These are phyloP conservation scores for Anniella stebbinsi DNA, from an alignment of 2,797 vertebrate species.

Conservation along the genomic window DNA sequence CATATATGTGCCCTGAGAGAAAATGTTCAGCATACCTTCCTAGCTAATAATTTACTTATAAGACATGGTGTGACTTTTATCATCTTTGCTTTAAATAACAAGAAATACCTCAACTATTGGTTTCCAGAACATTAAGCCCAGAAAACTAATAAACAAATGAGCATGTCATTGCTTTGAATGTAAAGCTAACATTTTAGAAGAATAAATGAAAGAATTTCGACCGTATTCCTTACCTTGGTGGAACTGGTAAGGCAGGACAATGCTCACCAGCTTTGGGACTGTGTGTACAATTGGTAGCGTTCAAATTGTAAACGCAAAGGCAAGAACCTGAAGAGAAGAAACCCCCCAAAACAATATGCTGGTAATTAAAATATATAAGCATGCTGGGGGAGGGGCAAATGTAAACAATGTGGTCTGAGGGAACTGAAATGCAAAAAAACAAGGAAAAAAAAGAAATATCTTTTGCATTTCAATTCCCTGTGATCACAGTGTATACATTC, in stretches of 20 bases:
- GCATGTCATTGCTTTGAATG: neutral
- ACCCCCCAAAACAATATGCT: neutral
- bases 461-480: too few species aligned
- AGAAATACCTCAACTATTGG: neutral
- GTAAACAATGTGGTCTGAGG: too few species aligned
- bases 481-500: too few species aligned
- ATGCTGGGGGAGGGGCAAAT: too few species aligned
- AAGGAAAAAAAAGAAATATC: too few species aligned
- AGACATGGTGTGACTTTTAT: slow-evolving; percentile 8
- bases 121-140: neutral
- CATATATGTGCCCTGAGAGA: slow-evolving; percentile 47
- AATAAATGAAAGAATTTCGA: neutral
- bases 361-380: neutral
- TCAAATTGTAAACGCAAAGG: slow-evolving; percentile 80
- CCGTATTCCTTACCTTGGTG: slow-evolving; percentile 76
- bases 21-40: neutral
- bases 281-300: slow-evolving; percentile 75
- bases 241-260: slow-evolving; percentile 81
- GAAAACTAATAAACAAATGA: neutral
- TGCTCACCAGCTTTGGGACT: slow-evolving; percentile 68
- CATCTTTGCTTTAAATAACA: slow-evolving; percentile 20
- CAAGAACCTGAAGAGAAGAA: slow-evolving; percentile 75
- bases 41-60: slow-evolving; percentile 7
- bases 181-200: neutral
- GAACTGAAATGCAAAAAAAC: too few species aligned